These are phyloP conservation scores for Macroteleia sp. DNA, from an alignment of 2,888 invertebrate genomes.

Conservation along the genomic window DNA sequence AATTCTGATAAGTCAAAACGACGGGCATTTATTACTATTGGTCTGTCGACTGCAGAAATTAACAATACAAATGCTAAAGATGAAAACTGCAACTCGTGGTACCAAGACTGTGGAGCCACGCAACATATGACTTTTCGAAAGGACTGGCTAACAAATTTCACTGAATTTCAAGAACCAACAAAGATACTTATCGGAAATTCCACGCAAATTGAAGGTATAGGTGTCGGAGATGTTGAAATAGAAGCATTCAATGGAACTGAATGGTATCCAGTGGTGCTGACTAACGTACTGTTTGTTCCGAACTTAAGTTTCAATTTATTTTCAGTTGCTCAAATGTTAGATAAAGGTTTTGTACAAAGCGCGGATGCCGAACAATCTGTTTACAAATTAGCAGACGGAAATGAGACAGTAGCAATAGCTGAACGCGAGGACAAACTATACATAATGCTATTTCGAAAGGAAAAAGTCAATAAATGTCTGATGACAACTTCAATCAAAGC, in stretches of 20 bases:
- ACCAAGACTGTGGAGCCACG: slow-evolving; percentile 65
- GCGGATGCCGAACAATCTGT: neutral
- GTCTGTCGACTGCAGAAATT: too few relatives aligned
- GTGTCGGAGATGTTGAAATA: slow-evolving; percentile 65
- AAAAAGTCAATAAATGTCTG: too few relatives aligned
- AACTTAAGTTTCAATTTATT: slow-evolving; percentile 2
- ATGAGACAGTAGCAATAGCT: slow-evolving; percentile 5
- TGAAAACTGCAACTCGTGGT: neutral
- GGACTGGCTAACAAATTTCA: slow-evolving; percentile 65
- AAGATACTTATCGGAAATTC: slow-evolving; percentile 60
- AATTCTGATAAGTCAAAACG: too few relatives aligned
- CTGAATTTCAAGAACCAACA: neutral
- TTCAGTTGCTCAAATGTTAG: neutral
- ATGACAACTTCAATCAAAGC: too few relatives aligned
- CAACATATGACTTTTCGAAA: slow-evolving; percentile 69
- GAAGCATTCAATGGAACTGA: slow-evolving; percentile 48
- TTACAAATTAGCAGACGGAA: neutral
- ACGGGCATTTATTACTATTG: too few relatives aligned
- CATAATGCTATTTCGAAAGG: neutral
- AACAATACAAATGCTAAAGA: too few relatives aligned
- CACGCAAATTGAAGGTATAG: slow-evolving; percentile 66
- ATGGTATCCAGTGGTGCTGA: slow-evolving; percentile 58
- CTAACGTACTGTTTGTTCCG: neutral
- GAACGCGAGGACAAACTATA: neutral
- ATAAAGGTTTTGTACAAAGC: neutral